These are phyloP conservation scores for Chelonus formosanus DNA, from an alignment of 2,888 invertebrate genomes.

Conservation along the genomic window DNA sequence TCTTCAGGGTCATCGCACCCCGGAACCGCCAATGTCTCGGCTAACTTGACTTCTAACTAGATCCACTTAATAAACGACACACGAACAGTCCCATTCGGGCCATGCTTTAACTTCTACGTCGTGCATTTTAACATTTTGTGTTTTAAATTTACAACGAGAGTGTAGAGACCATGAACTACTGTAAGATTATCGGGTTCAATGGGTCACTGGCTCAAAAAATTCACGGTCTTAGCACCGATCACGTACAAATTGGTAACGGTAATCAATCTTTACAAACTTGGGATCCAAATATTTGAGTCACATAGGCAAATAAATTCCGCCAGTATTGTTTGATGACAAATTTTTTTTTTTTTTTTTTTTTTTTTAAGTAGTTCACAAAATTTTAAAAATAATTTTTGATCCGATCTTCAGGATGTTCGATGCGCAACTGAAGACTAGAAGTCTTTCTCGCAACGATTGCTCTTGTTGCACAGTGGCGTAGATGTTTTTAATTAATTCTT, in stretches of 20 bases:
- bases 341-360: too few relatives aligned
- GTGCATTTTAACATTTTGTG: slow-evolving; percentile 44
- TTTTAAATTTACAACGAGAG: slow-evolving; percentile 43
- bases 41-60: slow-evolving; percentile 31
- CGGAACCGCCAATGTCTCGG: slow-evolving; percentile 19
- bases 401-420: slow-evolving; percentile 58
- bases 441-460: slow-evolving; percentile 59
- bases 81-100: slow-evolving; percentile 39
- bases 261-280: slow-evolving; percentile 9
- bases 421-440: slow-evolving; percentile 56
- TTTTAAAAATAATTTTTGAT: slow-evolving; percentile 30
- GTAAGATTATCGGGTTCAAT: slow-evolving; percentile 55
- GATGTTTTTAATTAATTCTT: slow-evolving; percentile 41
- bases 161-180: slow-evolving; percentile 47
- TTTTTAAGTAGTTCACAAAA: too few relatives aligned
- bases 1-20: slow-evolving; percentile 36
- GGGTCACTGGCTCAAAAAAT: slow-evolving; percentile 54
- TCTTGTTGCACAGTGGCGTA: slow-evolving; percentile 57
- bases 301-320: background rate
- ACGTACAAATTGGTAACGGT: slow-evolving; percentile 51
- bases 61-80: slow-evolving; percentile 37
- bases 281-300: background rate
- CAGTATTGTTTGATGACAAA: too few relatives aligned
- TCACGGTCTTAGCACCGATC: slow-evolving; percentile 25
- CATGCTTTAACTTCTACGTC: slow-evolving; percentile 25